These are phyloP conservation scores for Achroia grisella DNA, from an alignment of 1,140 invertebrate genomes.

Conservation along the genomic window DNA sequence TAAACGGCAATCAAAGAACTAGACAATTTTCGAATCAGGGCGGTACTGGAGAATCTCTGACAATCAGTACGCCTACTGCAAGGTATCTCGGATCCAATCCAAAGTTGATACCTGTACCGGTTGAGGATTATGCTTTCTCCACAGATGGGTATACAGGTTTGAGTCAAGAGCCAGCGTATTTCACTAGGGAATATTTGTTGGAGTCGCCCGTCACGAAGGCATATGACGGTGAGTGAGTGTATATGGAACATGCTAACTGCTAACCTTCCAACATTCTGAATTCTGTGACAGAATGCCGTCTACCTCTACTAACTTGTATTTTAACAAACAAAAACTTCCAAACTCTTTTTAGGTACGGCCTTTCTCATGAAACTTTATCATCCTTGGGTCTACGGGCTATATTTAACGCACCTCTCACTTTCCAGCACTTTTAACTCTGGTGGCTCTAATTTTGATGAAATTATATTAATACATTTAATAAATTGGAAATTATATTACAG, in stretches of 20 bases:
- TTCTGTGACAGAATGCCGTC: neutral
- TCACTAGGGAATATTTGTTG: constrained; percentile 66
- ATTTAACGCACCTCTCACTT: too few species aligned
- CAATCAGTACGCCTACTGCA: neutral
- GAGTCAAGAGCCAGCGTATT: constrained; percentile 47
- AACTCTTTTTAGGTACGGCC: too few species aligned
- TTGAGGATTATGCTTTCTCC: constrained; percentile 38
- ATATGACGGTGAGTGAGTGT: constrained; percentile 52
- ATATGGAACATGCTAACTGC: too few species aligned
- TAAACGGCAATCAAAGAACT: neutral
- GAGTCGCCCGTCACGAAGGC: constrained; percentile 58
- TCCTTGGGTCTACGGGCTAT: too few species aligned
- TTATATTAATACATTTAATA: neutral
- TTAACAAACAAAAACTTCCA: too few species aligned
- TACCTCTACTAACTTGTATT: too few species aligned
- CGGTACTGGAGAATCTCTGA: too few species aligned
- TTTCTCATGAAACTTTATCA: too few species aligned
- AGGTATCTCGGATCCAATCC: constrained; percentile 34
- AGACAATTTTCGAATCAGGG: constrained; percentile 23
- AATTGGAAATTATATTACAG: constrained; percentile 23
- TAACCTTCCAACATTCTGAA: neutral
- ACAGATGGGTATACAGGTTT: constrained; percentile 34
- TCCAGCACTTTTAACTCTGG: neutral
- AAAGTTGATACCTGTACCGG: constrained; percentile 38
- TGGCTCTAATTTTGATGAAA: constrained; percentile 3